Evolutionary conservation across 2,888 invertebrate genomes (phyloP).

Genomic region (Cantharis nigra): DNA sequence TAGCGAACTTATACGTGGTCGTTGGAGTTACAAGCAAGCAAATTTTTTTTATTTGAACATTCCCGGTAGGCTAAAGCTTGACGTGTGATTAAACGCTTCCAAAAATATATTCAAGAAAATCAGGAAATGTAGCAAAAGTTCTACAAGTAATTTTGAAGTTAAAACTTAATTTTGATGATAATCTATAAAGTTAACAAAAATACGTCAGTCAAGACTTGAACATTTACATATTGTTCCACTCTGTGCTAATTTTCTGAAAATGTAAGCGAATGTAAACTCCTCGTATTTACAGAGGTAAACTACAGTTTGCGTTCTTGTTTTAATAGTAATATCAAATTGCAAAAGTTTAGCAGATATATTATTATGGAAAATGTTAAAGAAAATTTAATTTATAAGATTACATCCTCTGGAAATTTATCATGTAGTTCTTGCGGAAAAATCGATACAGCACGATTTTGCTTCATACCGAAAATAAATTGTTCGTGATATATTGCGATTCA

Average conservation of each 20-base stretch:
- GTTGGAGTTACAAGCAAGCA: background rate
- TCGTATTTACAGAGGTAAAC: conserved; percentile 14
- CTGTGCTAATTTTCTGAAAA: conserved; percentile 11
- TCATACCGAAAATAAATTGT: background rate
- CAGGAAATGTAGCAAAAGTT: background rate
- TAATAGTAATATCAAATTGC: conserved; percentile 10
- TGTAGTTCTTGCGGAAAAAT: background rate
- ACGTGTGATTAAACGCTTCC: background rate
- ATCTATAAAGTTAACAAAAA: conserved; percentile 1
- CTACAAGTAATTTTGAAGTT: background rate
- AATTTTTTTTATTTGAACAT: background rate
- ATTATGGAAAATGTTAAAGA: conserved; percentile 8
- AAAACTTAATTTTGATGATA: background rate
- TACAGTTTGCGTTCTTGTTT: conserved; percentile 21
- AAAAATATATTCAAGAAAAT: background rate
- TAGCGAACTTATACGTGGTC: background rate
- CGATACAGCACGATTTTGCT: background rate
- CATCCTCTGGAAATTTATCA: background rate
- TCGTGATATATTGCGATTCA: background rate
- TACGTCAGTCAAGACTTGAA: background rate
- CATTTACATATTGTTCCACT: conserved; percentile 3
- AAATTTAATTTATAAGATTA: conserved; percentile 1
- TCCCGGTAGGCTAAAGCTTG: background rate
- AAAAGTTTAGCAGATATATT: conserved; percentile 15
- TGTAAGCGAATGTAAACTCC: conserved; percentile 9